These are phyloP conservation scores for Marisa cornuarietis DNA, from an alignment of 1,140 invertebrate species.

Conservation along the genomic window DNA sequence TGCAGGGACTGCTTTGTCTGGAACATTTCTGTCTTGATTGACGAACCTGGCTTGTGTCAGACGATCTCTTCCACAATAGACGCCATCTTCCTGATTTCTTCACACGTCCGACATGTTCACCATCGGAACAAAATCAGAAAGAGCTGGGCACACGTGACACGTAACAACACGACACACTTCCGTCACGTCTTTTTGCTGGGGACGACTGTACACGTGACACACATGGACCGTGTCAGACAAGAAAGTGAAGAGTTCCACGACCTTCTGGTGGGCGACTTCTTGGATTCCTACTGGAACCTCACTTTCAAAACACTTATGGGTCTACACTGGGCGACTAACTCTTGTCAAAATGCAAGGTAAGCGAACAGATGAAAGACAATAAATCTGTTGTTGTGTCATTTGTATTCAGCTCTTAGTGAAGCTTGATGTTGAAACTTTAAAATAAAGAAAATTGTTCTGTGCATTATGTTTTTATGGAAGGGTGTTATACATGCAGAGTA, in stretches of 20 bases:
- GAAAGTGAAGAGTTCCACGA: not conserved
- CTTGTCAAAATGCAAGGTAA: not conserved
- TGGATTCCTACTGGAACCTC: conserved; percentile 14
- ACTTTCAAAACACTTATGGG: conserved; percentile 1
- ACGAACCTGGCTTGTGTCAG: too few relatives aligned
- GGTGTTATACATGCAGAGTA: too few relatives aligned
- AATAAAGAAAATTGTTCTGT: too few relatives aligned
- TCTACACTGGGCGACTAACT: not conserved
- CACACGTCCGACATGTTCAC: not conserved
- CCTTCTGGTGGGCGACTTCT: conserved; percentile 8
- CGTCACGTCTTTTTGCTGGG: conserved; percentile 17
- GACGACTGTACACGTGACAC: not conserved
- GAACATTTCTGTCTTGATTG: too few relatives aligned
- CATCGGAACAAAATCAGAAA: not conserved
- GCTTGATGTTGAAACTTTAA: too few relatives aligned
- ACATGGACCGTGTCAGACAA: not conserved
- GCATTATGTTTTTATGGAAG: too few relatives aligned
- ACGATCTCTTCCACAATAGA: too few relatives aligned
- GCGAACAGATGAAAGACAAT: too few relatives aligned
- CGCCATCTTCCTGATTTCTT: too few relatives aligned
- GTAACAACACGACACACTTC: conserved; percentile 15
- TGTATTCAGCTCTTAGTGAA: too few relatives aligned
- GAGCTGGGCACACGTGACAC: conserved; percentile 10
- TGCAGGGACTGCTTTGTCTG: too few relatives aligned
- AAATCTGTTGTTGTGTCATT: too few relatives aligned